Percentiles rank a stretch among this genome's conserved stretches.
Evolutionary conservation across 2,113 vertebrate species (phyloP).

Genomic region (Pampusana beccarii): DNA sequence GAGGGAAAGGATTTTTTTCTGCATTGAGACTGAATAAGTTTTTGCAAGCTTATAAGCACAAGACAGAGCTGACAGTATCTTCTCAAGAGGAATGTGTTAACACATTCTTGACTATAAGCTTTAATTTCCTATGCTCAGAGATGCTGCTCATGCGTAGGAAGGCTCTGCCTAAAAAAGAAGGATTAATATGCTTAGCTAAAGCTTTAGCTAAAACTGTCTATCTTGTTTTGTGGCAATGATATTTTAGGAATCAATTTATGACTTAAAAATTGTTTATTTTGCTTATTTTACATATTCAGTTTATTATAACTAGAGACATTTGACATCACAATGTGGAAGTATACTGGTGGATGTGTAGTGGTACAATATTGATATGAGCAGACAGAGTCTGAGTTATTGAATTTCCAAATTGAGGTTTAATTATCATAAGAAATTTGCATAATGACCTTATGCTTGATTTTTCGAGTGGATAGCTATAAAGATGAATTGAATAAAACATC

Average conservation of each 20-base stretch:
- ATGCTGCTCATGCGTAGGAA: background rate
- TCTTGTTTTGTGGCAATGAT: background rate
- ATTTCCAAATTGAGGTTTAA: background rate
- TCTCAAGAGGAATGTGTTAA: background rate
- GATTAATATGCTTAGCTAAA: background rate
- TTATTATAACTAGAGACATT: background rate
- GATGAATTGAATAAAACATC: background rate
- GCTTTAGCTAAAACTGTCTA: background rate
- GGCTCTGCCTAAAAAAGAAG: background rate
- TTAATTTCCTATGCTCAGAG: background rate
- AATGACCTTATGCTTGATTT: background rate
- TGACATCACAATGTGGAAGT: background rate
- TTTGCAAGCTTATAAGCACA: background rate
- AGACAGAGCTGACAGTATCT: background rate
- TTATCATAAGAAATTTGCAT: background rate
- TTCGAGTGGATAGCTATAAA: background rate
- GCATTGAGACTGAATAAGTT: background rate
- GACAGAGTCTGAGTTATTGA: background rate
- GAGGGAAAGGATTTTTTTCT: background rate
- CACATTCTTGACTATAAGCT: background rate
- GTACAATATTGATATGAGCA: background rate
- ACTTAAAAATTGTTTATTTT: background rate
- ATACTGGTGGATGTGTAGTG: background rate
- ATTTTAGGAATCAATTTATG: background rate
- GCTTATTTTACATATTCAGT: background rate